Conservation (phyloP, 2,888 invertebrate species). For the Acanthosepion pharaonis region DNA sequence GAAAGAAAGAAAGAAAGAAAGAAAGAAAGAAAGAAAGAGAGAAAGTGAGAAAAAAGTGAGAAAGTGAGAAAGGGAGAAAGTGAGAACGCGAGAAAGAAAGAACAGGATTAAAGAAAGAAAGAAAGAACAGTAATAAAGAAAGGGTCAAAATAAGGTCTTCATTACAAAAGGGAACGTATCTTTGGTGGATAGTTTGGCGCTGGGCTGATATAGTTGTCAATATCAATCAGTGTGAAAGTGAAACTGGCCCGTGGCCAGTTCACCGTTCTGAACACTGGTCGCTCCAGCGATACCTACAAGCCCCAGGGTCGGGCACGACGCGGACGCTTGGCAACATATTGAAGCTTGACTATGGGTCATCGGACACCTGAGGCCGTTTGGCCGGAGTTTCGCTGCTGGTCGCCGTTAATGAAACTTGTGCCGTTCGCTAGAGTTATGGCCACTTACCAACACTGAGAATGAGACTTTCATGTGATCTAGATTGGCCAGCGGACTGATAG, state of each 20-base stretch:
- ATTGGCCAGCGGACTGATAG: constrained; percentile 33
- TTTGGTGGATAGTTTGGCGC: constrained; percentile 1
- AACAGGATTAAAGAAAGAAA: background rate
- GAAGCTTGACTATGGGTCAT: constrained; percentile 33
- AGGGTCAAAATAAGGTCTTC: background rate
- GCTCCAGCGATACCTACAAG: constrained; percentile 8
- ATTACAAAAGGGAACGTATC: background rate
- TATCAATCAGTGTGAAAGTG: constrained; percentile 33
- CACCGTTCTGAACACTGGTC: constrained; percentile 17
- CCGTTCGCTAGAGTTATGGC: constrained; percentile 8
- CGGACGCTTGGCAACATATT: background rate
- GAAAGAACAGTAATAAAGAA: background rate
- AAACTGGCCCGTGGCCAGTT: background rate
- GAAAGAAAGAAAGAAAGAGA: background rate
- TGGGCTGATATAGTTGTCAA: constrained; percentile 4
- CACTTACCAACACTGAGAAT: constrained; percentile 8
- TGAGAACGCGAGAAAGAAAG: background rate
- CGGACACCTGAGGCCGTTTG: constrained; percentile 33
- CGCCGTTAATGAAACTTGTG: constrained; percentile 33
- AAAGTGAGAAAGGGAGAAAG: background rate
- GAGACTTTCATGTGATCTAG: constrained; percentile 17
- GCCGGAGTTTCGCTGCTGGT: constrained; percentile 22
- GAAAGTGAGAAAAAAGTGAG: background rate
- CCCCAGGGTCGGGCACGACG: constrained; percentile 33
- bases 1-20: background rate